A percentile compares a stretch with the other conserved stretches of the same genome.
phyloP scores from a whole-genome alignment of 2,888 invertebrate genomes.

The Eilema caniola region DNA sequence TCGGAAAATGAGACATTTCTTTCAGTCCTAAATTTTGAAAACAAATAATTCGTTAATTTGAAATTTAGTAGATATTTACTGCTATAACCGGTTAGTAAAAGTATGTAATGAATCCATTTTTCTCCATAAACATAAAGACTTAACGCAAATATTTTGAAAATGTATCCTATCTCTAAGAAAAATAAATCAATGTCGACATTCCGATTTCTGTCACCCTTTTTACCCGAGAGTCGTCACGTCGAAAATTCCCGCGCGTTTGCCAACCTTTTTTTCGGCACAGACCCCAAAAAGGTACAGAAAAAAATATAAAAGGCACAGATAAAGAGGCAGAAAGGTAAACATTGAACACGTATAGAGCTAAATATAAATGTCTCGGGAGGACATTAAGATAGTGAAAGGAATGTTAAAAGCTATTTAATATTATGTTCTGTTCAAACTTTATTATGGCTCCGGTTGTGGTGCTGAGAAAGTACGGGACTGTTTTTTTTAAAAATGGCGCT shows the following conservation, averaged over 20 bases:
- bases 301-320: constrained; percentile 69
- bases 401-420: constrained; percentile 88
- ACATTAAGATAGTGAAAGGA: constrained; percentile 81
- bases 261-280: constrained; percentile 43
- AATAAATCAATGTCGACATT: not conserved
- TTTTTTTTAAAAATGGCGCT: not conserved
- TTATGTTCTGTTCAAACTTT: constrained; percentile 86
- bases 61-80: too few relatives aligned
- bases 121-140: not conserved
- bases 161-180: not conserved
- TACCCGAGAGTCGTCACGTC: constrained; percentile 22
- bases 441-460: constrained; percentile 64
- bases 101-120: too few relatives aligned
- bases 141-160: not conserved
- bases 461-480: constrained; percentile 54
- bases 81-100: too few relatives aligned
- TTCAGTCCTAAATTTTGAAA: too few relatives aligned
- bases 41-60: too few relatives aligned
- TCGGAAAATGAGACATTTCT: too few relatives aligned
- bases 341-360: constrained; percentile 84
- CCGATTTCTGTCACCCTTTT: constrained; percentile 14
- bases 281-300: constrained; percentile 64
- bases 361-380: constrained; percentile 83
- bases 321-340: constrained; percentile 83
- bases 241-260: constrained; percentile 21